Conservation (phyloP, 2,888 invertebrate species). For the Disparrhopalites patrizii region DNA sequence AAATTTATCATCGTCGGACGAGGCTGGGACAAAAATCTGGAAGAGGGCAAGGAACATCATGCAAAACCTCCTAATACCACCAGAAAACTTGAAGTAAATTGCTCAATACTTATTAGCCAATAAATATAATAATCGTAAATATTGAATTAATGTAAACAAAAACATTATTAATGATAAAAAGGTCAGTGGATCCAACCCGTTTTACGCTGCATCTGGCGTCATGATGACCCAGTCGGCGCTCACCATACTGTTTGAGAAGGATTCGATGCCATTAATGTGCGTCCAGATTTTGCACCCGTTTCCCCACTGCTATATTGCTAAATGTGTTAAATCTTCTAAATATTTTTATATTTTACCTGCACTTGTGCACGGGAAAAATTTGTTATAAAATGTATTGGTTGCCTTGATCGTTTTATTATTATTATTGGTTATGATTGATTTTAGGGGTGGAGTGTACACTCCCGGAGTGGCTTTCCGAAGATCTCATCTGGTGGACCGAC, state of each 20-base stretch:
- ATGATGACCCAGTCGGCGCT: slow-evolving; percentile 68
- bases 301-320: neutral
- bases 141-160: too few relatives aligned
- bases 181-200: slow-evolving; percentile 65
- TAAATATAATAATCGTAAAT: too few relatives aligned
- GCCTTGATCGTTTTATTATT: too few relatives aligned
- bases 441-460: slow-evolving; percentile 79
- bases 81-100: neutral
- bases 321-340: neutral
- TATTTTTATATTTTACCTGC: neutral
- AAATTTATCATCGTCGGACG: slow-evolving; percentile 51
- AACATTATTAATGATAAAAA: too few relatives aligned
- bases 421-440: too few relatives aligned
- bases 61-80: slow-evolving; percentile 61
- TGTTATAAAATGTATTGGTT: too few relatives aligned
- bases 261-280: slow-evolving; percentile 70
- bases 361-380: slow-evolving; percentile 63
- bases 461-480: slow-evolving; percentile 81
- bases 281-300: slow-evolving; percentile 49
- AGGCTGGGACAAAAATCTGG: slow-evolving; percentile 69
- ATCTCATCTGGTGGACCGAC: slow-evolving; percentile 69
- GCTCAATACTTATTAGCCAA: neutral
- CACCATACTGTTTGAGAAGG: slow-evolving; percentile 67
- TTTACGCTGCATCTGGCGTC: slow-evolving; percentile 78
- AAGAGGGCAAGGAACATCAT: slow-evolving; percentile 59